A percentile compares a stretch with the other conserved stretches of the same genome.
phyloP scores from a whole-genome alignment of 2,797 vertebrate genomes.

The Enteromius trimaculatus region DNA sequence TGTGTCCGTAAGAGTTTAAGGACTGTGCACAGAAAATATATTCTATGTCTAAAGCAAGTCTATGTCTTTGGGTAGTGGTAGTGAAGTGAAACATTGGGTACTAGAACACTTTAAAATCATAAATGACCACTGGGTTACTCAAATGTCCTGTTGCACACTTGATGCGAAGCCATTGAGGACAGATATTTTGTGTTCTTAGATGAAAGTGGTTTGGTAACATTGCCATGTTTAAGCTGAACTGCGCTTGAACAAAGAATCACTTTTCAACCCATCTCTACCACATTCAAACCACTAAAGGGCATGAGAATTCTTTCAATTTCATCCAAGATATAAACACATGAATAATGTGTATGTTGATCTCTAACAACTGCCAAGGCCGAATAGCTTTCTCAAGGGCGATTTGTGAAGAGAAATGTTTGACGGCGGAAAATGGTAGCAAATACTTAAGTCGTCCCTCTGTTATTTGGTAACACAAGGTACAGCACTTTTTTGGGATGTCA shows the following conservation, averaged over 20 bases:
- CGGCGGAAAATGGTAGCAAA: constrained; percentile 8
- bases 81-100: neutral
- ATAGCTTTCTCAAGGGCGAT: constrained; percentile 24
- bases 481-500: constrained; percentile 5
- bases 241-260: neutral
- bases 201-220: neutral
- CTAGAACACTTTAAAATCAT: neutral
- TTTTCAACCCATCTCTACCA: neutral
- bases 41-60: neutral
- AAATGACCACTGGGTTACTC: neutral
- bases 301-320: constrained; percentile 35
- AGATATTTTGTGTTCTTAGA: neutral
- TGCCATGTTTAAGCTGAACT: neutral
- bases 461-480: constrained; percentile 14
- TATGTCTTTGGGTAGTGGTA: neutral
- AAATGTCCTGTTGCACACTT: no score
- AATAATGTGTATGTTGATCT: constrained; percentile 48
- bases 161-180: neutral
- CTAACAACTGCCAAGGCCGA: constrained; percentile 20
- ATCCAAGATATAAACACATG: constrained; percentile 24
- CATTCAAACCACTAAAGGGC: constrained; percentile 15
- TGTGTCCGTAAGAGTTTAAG: no score
- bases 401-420: constrained; percentile 26
- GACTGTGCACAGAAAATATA: neutral
- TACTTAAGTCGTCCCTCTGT: neutral